These are phyloP conservation scores for Paracyclopina nana DNA, from an alignment of 1,140 invertebrate genomes.

Conservation along the genomic window DNA sequence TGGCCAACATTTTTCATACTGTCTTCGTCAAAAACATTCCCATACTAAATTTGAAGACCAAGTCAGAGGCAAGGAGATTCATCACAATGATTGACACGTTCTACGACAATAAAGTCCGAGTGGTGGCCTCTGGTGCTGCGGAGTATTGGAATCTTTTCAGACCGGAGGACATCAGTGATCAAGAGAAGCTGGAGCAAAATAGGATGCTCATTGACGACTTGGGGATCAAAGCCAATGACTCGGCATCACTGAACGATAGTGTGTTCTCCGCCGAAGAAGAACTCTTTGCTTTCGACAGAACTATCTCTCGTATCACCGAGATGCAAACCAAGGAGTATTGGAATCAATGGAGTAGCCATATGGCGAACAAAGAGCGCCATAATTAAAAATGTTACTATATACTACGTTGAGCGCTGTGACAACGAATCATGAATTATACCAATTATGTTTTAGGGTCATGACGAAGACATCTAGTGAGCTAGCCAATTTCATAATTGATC, in stretches of 20 bases:
- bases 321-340: constrained; percentile 75
- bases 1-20: constrained; percentile 81
- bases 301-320: constrained; percentile 56
- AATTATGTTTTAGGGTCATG: background rate
- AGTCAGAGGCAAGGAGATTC: constrained; percentile 73
- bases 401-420: background rate
- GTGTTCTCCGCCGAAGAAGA: constrained; percentile 95
- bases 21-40: constrained; percentile 79
- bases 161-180: constrained; percentile 28
- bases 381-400: background rate
- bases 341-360: constrained; percentile 48
- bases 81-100: constrained; percentile 93
- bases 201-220: constrained; percentile 84
- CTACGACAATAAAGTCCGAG: constrained; percentile 70
- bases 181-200: constrained; percentile 44
- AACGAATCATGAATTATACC: background rate
- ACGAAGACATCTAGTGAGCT: background rate
- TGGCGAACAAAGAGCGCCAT: background rate
- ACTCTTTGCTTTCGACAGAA: constrained; percentile 85
- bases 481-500: constrained; percentile 8
- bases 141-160: constrained; percentile 53
- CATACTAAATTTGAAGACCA: constrained; percentile 47
- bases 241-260: constrained; percentile 48
- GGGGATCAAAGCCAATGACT: constrained; percentile 36
- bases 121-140: constrained; percentile 56